A percentile compares a stretch with the other conserved stretches of the same genome.
phyloP scores from a whole-genome alignment of 2,113 vertebrate genomes.

The Pygoscelis adeliae region DNA sequence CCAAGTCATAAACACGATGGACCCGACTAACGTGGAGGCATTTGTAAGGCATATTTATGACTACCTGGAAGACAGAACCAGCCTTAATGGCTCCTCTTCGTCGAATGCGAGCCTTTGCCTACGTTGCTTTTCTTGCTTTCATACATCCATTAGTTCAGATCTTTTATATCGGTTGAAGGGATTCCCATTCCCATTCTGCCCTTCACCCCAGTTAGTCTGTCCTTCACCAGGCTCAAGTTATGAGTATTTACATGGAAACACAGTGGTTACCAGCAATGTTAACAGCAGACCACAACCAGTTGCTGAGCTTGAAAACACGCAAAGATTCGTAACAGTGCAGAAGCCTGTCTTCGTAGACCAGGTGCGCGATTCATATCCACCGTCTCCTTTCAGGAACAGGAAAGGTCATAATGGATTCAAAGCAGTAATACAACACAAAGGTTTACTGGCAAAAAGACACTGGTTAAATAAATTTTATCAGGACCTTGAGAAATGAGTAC shows the following conservation, averaged over 20 bases:
- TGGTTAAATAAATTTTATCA: neutral
- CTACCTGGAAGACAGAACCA: neutral
- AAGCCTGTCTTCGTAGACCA: neutral
- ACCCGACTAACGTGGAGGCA: fast-evolving
- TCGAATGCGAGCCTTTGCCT: neutral
- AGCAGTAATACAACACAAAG: neutral
- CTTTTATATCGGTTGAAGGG: neutral
- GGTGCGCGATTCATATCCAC: fast-evolving
- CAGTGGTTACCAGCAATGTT: neutral
- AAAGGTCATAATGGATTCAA: neutral
- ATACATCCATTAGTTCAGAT: neutral
- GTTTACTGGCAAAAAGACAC: neutral
- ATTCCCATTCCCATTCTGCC: neutral
- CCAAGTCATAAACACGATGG: fast-evolving
- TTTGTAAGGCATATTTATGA: fast-evolving
- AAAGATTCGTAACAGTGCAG: neutral
- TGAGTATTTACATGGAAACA: neutral
- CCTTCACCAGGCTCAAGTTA: neutral
- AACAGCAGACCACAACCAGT: neutral
- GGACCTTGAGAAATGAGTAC: neutral
- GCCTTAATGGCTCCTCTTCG: neutral
- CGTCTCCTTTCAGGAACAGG: neutral
- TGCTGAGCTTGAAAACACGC: neutral
- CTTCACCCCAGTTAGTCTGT: neutral
- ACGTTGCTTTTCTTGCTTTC: neutral